A percentile compares a stretch with the other conserved stretches of the same genome.
Conservation (phyloP, 2,113 vertebrate genomes). For the Merops nubicus region DNA sequence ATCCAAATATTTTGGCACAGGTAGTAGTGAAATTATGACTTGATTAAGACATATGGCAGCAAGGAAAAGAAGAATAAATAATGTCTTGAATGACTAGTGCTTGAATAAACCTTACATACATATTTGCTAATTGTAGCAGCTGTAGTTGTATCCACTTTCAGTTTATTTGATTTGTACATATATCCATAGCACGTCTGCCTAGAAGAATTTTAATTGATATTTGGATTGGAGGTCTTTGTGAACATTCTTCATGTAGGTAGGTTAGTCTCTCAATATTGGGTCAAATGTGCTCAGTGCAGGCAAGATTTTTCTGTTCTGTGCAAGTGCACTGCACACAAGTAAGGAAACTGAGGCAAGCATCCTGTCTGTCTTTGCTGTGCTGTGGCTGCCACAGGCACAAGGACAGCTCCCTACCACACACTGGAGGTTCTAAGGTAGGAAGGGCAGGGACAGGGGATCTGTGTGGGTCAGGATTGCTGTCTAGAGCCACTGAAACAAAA, state of each 20-base stretch:
- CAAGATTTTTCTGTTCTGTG: background rate
- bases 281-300: background rate
- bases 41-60: background rate
- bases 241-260: background rate
- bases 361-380: background rate
- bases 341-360: background rate
- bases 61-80: constrained; percentile 17
- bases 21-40: background rate
- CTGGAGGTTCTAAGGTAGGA: background rate
- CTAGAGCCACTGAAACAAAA: background rate
- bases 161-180: background rate
- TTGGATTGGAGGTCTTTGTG: background rate
- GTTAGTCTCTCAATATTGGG: background rate
- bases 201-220: background rate
- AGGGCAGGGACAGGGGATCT: background rate
- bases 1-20: background rate
- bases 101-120: background rate
- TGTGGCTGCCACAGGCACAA: background rate
- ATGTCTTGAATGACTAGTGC: background rate
- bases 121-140: background rate
- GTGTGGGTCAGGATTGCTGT: background rate
- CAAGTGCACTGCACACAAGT: rapidly evolving
- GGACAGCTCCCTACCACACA: rapidly evolving
- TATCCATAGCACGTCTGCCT: background rate
- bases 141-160: background rate